Base-by-base conservation (phyloP, 2,888 invertebrate species). In the Dryomyza anilis region DNA sequence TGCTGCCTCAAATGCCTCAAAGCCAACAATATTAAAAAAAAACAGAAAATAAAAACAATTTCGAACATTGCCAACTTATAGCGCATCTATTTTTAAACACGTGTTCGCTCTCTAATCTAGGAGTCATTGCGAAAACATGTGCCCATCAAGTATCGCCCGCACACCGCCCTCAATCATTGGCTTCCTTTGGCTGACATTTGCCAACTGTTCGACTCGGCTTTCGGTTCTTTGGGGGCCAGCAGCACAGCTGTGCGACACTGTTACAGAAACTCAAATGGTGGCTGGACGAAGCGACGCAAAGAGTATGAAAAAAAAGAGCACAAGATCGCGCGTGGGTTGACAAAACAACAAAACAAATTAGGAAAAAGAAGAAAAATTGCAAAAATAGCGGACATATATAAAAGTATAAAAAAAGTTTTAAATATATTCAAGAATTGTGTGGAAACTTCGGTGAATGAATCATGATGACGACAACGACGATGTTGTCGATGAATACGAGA, bases 391-490 rank as follows among this genome's bases (percentile, higher is more conserved):
- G 10, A 21, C 25, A 19, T 19, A n/a, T n/a, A n/a, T n/a, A n/a
- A n/a, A n/a, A n/a, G n/a, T n/a, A n/a, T n/a, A n/a, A n/a, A 21
- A 46, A 21, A 46, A 8, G 21, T 1, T 16, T 1, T 43, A 43
- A n/a, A 43, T 43, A 43, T 43, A n/a, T 21, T 50, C 21, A 30
- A 30, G 16, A 46, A 48, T 10, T 50, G 50, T 60, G 25, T 60
- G 50, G 27, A 60, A 25, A 27, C 14, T 39, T 60, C 52, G n/a
- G n/a, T 50, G 50, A 60, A 60, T 60, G 60, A 60, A 52, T 60
- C 60, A 60, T 60, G 39, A 39, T n/a, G 39, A 39, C 39, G 8
- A 39, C 39, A n/a, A 39, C 39, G 8, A 6, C 39, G 8, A 39
- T n/a, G 39, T 14, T n/a, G n/a, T n/a, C n/a, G n/a, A n/a, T n/a